Evolutionary conservation across 1,140 invertebrate genomes (phyloP).

Genomic region (Mylabris phalerata): DNA sequence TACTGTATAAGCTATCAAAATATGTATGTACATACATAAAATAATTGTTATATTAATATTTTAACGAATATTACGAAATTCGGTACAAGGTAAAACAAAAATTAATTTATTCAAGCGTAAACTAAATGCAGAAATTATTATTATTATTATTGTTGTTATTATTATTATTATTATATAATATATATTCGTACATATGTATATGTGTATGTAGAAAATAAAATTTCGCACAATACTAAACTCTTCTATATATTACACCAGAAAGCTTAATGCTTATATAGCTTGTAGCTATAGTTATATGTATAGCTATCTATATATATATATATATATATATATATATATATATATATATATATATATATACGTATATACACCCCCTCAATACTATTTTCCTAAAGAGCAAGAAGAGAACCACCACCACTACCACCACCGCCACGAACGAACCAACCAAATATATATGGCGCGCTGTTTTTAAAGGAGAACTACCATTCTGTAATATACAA

Average conservation of each 20-base stretch:
- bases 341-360: too few species aligned
- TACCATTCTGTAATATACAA: conserved; percentile 22
- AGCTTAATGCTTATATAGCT: not conserved
- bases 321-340: too few species aligned
- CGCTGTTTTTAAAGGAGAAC: conserved; percentile 28
- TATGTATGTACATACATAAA: too few species aligned
- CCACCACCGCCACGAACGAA: not conserved
- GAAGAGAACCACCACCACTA: conserved; percentile 21
- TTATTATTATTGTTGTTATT: too few species aligned
- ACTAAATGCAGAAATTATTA: conserved; percentile 14
- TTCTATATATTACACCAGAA: not conserved
- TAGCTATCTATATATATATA: too few species aligned
- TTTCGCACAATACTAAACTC: conserved; percentile 12
- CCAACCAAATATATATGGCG: too few species aligned
- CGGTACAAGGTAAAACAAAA: conserved; percentile 8
- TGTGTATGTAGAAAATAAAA: not conserved
- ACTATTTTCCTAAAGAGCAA: conserved; percentile 8
- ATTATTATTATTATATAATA: too few species aligned
- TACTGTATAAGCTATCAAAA: too few species aligned
- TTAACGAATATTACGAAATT: conserved; percentile 1
- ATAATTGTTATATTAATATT: too few species aligned
- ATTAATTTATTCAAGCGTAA: conserved; percentile 15
- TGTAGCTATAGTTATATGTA: too few species aligned
- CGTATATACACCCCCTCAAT: conserved; percentile 6
- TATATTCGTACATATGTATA: too few species aligned